Conservation (phyloP, 2,113 vertebrate genomes). For the Paramisgurnus dabryanus region DNA sequence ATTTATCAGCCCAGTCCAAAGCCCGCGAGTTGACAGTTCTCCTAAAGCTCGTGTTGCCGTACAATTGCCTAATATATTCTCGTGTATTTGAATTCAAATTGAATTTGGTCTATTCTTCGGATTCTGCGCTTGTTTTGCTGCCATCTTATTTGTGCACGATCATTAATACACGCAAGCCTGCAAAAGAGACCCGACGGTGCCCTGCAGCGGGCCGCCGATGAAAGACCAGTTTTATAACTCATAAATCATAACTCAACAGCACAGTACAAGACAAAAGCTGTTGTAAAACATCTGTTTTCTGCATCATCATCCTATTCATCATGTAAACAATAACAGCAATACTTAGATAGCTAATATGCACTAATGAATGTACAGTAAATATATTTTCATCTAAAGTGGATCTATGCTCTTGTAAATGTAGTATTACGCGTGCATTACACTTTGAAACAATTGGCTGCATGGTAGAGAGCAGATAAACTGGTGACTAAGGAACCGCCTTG, state of each 20-base stretch:
- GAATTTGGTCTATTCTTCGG: slow-evolving; percentile 58
- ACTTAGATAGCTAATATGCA: too few species aligned
- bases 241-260: slow-evolving; percentile 17
- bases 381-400: too few species aligned
- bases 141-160: slow-evolving; percentile 63
- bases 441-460: neutral
- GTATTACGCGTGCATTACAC: too few species aligned
- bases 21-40: slow-evolving; percentile 64
- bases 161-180: slow-evolving; percentile 58
- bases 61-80: slow-evolving; percentile 71
- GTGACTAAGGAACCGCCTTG: slow-evolving; percentile 7
- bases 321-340: too few species aligned
- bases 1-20: slow-evolving; percentile 70
- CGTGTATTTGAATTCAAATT: slow-evolving; percentile 67
- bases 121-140: slow-evolving; percentile 56
- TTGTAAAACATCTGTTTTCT: neutral
- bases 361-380: too few species aligned
- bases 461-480: neutral
- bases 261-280: neutral
- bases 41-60: slow-evolving; percentile 63
- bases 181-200: slow-evolving; percentile 41
- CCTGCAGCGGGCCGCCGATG: neutral
- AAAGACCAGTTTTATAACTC: slow-evolving; percentile 11
- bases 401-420: too few species aligned
- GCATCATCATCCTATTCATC: too few species aligned